These are phyloP conservation scores for Cataglyphis cursor DNA, from an alignment of 2,888 invertebrate genomes.

Conservation along the genomic window DNA sequence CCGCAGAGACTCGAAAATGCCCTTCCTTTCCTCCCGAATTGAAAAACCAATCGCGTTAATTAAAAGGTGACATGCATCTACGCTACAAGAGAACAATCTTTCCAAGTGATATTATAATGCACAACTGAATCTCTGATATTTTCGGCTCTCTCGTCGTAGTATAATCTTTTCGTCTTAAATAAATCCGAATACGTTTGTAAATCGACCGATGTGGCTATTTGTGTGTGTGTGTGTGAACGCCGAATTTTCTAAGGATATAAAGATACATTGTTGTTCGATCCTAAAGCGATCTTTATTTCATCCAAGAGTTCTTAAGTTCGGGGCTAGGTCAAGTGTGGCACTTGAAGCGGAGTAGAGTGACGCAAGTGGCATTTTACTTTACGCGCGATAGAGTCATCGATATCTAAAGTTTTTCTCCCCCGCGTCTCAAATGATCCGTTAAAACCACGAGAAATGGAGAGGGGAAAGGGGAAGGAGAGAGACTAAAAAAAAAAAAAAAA, in stretches of 20 bases:
- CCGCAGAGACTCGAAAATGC: background rate
- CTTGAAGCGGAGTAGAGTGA: background rate
- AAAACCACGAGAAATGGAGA: constrained; percentile 19
- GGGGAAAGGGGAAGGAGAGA: constrained; percentile 48
- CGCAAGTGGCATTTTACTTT: constrained; percentile 6
- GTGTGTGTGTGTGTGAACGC: too few species aligned
- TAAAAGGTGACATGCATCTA: background rate
- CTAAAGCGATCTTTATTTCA: background rate
- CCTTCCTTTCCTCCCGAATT: background rate
- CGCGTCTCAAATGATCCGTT: background rate
- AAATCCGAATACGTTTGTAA: background rate
- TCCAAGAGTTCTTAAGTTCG: background rate
- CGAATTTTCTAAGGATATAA: background rate
- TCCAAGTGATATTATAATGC: background rate
- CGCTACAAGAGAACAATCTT: background rate
- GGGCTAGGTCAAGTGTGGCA: background rate
- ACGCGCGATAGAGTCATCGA: constrained; percentile 3
- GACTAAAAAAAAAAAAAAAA: constrained; percentile 24
- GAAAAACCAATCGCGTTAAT: background rate
- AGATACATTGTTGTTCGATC: background rate
- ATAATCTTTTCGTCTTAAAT: background rate
- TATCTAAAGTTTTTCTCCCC: constrained; percentile 1
- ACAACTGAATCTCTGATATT: background rate
- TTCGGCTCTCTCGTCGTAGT: background rate
- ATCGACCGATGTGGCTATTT: background rate